Percentiles rank a stretch among this genome's conserved stretches.
These are phyloP conservation scores for Mesocricetus auratus DNA, from an alignment of 2,113 vertebrate species.

Conservation along the genomic window DNA sequence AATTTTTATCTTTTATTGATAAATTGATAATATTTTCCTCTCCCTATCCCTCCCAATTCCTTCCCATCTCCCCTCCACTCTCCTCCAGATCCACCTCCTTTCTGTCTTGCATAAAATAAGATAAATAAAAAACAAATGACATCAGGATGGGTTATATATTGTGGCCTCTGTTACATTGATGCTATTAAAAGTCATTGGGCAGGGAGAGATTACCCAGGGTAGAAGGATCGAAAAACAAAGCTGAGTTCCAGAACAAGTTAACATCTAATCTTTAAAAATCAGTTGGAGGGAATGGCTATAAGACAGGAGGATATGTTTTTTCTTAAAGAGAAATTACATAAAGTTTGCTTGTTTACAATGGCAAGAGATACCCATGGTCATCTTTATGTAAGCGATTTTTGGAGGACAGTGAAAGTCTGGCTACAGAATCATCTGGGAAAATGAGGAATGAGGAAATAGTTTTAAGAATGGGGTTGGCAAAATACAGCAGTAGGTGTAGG, in stretches of 20 bases:
- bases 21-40: neutral
- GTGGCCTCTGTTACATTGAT: neutral
- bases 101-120: neutral
- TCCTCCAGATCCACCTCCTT: fast-evolving
- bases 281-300: neutral
- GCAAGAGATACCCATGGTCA: neutral
- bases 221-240: neutral
- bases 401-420: neutral
- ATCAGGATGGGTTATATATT: neutral
- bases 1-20: neutral
- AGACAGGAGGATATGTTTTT: neutral
- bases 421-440: neutral
- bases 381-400: neutral
- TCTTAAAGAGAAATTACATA: neutral
- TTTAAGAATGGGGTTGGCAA: neutral
- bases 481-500: neutral
- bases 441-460: neutral
- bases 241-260: neutral
- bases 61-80: fast-evolving
- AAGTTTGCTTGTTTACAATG: neutral
- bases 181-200: neutral
- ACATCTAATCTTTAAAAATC: neutral
- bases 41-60: too few relatives aligned
- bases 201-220: neutral
- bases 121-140: neutral